A percentile compares a stretch with the other conserved stretches of the same genome.
Conservation (phyloP, 2,797 vertebrate species). For the Argya squamiceps region DNA sequence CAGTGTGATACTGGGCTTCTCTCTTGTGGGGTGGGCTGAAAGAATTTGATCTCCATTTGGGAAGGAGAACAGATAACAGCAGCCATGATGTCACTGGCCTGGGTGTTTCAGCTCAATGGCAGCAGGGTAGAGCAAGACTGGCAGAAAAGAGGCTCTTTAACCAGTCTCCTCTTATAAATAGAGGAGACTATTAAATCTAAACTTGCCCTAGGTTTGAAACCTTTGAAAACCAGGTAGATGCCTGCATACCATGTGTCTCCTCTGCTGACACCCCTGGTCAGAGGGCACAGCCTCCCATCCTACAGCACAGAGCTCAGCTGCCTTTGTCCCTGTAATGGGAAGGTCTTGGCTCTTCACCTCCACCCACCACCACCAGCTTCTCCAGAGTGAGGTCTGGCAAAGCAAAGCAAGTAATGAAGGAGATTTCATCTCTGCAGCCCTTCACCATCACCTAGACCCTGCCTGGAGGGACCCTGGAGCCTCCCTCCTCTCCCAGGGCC, state of each 20-base stretch:
- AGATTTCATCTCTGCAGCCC: background rate
- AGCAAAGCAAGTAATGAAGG: background rate
- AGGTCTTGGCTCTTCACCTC: background rate
- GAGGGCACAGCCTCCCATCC: background rate
- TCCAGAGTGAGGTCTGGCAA: background rate
- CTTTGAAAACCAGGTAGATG: background rate
- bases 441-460: background rate
- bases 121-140: background rate
- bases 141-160: background rate
- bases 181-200: no score
- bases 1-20: background rate
- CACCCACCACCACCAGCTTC: background rate
- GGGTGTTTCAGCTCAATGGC: fast-evolving
- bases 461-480: background rate
- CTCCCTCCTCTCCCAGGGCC: background rate
- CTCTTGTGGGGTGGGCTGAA: background rate
- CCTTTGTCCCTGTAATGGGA: background rate
- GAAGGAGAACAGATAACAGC: background rate
- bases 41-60: background rate
- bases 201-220: background rate
- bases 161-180: fast-evolving
- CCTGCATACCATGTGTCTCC: fast-evolving
- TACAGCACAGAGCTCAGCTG: background rate
- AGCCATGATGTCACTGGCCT: fast-evolving
- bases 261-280: background rate